A percentile compares a stretch with the other conserved stretches of the same genome.
Conservation (phyloP, 2,113 vertebrate genomes). For the Nycticebus coucang region DNA sequence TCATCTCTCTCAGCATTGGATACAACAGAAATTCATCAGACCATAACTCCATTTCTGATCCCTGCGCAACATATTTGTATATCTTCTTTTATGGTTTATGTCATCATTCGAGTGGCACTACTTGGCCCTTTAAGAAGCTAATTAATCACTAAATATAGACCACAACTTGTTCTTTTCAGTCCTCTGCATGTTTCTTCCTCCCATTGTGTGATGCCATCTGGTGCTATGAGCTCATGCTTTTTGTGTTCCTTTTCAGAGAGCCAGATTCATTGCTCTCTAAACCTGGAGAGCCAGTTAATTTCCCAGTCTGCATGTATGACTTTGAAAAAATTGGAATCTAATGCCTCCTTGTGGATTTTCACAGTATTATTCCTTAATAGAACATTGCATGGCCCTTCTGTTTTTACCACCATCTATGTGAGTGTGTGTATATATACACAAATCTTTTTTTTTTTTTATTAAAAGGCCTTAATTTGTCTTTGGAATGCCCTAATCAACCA, state of each 20-base stretch:
- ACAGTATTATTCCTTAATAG: slow-evolving; percentile 18
- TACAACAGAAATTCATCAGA: neutral
- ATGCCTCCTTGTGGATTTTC: slow-evolving; percentile 78
- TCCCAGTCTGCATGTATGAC: slow-evolving; percentile 38
- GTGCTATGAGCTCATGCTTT: slow-evolving; percentile 75
- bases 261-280: slow-evolving; percentile 62
- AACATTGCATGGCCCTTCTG: neutral
- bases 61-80: neutral
- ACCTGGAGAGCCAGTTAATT: slow-evolving; percentile 58
- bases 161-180: slow-evolving; percentile 73
- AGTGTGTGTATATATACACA: too few species aligned
- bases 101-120: slow-evolving; percentile 25
- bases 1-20: neutral
- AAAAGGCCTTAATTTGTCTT: neutral
- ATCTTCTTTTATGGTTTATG: slow-evolving; percentile 11
- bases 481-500: neutral
- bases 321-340: slow-evolving; percentile 67
- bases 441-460: neutral
- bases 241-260: slow-evolving; percentile 63
- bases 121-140: slow-evolving; percentile 77
- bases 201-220: slow-evolving; percentile 79
- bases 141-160: slow-evolving; percentile 79
- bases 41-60: neutral
- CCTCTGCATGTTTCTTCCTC: slow-evolving; percentile 67
- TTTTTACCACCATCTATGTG: neutral